Evolutionary conservation across 2,888 invertebrate species (phyloP).

Genomic region (Nasonovia ribisnigri): DNA sequence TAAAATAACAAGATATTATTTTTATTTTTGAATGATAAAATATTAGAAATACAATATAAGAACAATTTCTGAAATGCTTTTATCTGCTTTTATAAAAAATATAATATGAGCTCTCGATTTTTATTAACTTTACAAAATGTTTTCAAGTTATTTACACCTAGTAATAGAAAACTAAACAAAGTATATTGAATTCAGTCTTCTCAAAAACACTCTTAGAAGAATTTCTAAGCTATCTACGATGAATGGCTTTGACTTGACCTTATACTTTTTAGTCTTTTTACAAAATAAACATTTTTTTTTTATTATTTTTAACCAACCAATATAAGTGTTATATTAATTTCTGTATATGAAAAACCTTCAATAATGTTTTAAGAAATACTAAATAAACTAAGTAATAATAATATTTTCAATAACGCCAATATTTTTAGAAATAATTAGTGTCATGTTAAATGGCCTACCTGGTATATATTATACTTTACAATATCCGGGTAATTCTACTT

Average conservation of each 20-base stretch:
- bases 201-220: not conserved
- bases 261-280: not conserved
- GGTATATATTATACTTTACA: too few species aligned
- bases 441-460: too few species aligned
- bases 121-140: not conserved
- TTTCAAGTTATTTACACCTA: not conserved
- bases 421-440: too few species aligned
- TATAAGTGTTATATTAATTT: not conserved
- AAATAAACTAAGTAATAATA: too few species aligned
- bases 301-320: not conserved
- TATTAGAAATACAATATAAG: not conserved
- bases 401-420: too few species aligned
- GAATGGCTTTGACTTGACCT: not conserved
- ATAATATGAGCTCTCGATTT: not conserved
- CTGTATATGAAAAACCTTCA: not conserved
- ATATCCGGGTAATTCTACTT: too few species aligned
- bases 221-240: not conserved
- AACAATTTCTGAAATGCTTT: not conserved
- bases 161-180: not conserved
- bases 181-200: not conserved
- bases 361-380: not conserved
- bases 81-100: not conserved
- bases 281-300: not conserved
- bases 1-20: not conserved
- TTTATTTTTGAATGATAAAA: not conserved